Conservation (phyloP, 2,113 vertebrate genomes). For the Anthoscopus minutus region DNA sequence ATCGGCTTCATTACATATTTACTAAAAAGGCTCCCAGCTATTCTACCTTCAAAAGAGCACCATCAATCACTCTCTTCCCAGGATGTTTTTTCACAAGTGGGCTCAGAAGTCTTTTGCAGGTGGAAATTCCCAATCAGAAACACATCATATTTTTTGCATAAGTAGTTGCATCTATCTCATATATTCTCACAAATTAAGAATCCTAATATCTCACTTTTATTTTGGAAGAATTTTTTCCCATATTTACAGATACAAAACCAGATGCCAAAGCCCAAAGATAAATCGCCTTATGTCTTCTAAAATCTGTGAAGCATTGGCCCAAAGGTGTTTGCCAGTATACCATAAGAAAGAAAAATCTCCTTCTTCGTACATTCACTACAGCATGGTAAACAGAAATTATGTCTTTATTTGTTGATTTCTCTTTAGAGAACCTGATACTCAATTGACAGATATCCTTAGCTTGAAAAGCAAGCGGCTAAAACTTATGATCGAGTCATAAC, state of each 20-base stretch:
- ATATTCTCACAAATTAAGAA: not conserved
- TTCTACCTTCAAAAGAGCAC: not conserved
- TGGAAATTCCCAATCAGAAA: not conserved
- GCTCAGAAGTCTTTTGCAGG: not conserved
- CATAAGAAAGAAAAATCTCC: not conserved
- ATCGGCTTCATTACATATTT: not conserved
- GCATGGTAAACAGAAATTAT: not conserved
- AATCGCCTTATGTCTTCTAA: not conserved
- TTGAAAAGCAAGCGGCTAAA: not conserved
- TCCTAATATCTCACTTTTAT: not conserved
- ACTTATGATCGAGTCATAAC: not conserved
- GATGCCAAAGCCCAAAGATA: not conserved
- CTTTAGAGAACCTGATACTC: not conserved
- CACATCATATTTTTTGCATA: not conserved
- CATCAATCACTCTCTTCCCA: not conserved
- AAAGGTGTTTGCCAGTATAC: not conserved
- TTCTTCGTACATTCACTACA: not conserved
- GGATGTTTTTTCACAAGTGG: not conserved
- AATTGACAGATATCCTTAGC: not conserved
- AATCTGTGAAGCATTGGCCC: not conserved
- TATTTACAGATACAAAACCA: not conserved
- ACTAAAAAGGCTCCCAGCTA: not conserved
- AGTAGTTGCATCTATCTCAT: not conserved
- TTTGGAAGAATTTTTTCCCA: not conserved
- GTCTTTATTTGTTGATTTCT: not conserved